Evolutionary conservation across 2,797 vertebrate genomes (phyloP), one percentile per base, ranked within the genome.

Genomic region (Podarcis lilfordi): DNA sequence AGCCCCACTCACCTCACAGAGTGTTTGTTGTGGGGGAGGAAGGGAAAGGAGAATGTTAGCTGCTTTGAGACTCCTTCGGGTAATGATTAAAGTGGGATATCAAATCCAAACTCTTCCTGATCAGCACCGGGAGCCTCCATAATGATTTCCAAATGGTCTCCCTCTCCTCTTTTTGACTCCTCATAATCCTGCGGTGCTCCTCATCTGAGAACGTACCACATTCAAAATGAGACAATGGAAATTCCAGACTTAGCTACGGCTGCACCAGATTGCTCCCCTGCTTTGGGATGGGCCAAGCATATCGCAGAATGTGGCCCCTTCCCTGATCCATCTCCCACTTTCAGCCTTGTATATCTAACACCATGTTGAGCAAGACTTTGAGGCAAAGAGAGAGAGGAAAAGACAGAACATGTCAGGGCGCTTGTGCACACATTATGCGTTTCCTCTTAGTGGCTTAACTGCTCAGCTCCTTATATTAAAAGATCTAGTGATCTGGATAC

Each of bases 361-460:
- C 35, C 68, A 64, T 27, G 13, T 45, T 21, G 50, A 88, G n/a
- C 50, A 80, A 76, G 37, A 9, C 69, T 69, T 68, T 37, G 69
- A 50, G 61, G n/a, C 43, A 15, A 77, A 71, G 21, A 83, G 11
- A 25, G 35, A 32, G 21, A 79, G 23, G 35, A 32, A 32, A 72
- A 80, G 27, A 59, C 75, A 88, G 35, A 80, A 79, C 75, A 84
- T 71, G 76, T 27, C 50, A 76, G 43, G 21, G 69, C 50, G 37
- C n/a, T 82, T 77, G 61, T 83, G 86, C 71, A 72, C 55, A 72
- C 55, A 85, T 80, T 80, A 80, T 85, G 82, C 43, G 29, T 80
- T 74, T 45, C 23, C 37, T 85, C 68, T 64, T 43, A 43, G 37
- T 80, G 66, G 11, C 21, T 61, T 80, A 66, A 66, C 80, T 66